These are phyloP conservation scores for Drosophila nr. perissopoda DNA, from an alignment of 2,888 invertebrate genomes.

Conservation along the genomic window DNA sequence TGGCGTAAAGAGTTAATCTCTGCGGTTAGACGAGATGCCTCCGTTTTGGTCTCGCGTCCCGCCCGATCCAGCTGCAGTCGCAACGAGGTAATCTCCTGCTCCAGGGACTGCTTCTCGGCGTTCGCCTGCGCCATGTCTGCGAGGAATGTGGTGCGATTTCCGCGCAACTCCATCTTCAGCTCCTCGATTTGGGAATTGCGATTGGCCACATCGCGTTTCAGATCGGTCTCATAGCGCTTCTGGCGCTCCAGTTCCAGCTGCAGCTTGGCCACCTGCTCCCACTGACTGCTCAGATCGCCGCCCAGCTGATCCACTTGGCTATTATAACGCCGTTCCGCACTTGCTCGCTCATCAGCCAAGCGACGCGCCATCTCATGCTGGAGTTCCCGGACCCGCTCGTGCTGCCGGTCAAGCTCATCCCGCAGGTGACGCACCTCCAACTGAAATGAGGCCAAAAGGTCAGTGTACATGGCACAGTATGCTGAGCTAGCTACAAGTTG, in stretches of 20 bases:
- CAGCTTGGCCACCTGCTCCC: slow-evolving; percentile 91
- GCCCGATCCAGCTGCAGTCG: slow-evolving; percentile 89
- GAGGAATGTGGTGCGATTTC: slow-evolving; percentile 89
- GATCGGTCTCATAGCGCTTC: slow-evolving; percentile 90
- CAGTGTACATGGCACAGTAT: not conserved
- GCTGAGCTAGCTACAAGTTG: not conserved
- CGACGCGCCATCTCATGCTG: slow-evolving; percentile 91
- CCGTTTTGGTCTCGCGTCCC: slow-evolving; percentile 91
- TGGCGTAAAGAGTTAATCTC: slow-evolving; percentile 91
- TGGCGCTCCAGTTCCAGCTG: slow-evolving; percentile 92
- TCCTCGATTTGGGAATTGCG: slow-evolving; percentile 92
- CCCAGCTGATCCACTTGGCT: slow-evolving; percentile 92
- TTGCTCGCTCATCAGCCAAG: slow-evolving; percentile 89
- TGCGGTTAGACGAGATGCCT: slow-evolving; percentile 90
- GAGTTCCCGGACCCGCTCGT: slow-evolving; percentile 90
- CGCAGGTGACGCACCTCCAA: slow-evolving; percentile 90
- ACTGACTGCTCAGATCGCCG: slow-evolving; percentile 91
- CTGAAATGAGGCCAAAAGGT: slow-evolving; percentile 6
- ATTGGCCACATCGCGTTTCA: slow-evolving; percentile 91
- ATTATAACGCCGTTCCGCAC: slow-evolving; percentile 90
- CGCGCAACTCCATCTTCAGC: slow-evolving; percentile 91
- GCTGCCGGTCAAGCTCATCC: slow-evolving; percentile 92
- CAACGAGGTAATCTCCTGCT: slow-evolving; percentile 91
- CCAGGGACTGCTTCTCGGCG: slow-evolving; percentile 91
- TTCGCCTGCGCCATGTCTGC: slow-evolving; percentile 91